Base-by-base conservation (phyloP, 2,113 vertebrate species). In the Stercorarius parasiticus region DNA sequence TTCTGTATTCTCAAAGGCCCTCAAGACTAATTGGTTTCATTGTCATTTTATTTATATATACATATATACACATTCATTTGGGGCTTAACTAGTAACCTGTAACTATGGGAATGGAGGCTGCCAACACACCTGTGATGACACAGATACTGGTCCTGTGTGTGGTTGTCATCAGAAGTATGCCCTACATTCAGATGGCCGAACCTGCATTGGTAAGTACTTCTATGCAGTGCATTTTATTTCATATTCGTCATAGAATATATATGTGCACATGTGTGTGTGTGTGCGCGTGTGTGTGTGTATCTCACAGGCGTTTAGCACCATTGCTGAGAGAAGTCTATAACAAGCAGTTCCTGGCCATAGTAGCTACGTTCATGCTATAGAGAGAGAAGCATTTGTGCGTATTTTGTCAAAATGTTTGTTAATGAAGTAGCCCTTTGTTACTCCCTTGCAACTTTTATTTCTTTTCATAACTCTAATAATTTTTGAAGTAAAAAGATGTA, bases 71-170 rank as follows among this genome's bases (percentile, higher is more conserved):
- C 70, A 95, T 93, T 94, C 96, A 87, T 97, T 93, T 92, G 77
- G 97, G 98, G 95, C 97, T 97, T 96, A 82, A 95, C 98, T 98
- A 99, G 99, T 99, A 98, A 99, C 99, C 91, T 99, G 99, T 98
- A 99, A 99, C 99, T 99, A 99, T 97, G 99, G 99, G 95, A 99
- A 99, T 61, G 99, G 99, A 91, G 99, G 99, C 86, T 99, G 99
- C 97, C 99, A 99, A 40, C 99, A 99, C 98, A 99, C 98, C 58
- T 99, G 99, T 58, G 99, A 99, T 58, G 99, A 99, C 98, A 99
- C 99, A 4, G 99, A 99, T 76, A 98, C 98, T 0, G 99, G 99
- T 71, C 99, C 99, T 10, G 98, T 98, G 86, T 99, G 99, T 34
- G 99, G 99, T 86, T 99, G 99, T 97, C 99, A 99, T 93, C 99